phyloP scores from a whole-genome alignment of 2,797 vertebrate genomes.

The Kryptopterus vitreolus region DNA sequence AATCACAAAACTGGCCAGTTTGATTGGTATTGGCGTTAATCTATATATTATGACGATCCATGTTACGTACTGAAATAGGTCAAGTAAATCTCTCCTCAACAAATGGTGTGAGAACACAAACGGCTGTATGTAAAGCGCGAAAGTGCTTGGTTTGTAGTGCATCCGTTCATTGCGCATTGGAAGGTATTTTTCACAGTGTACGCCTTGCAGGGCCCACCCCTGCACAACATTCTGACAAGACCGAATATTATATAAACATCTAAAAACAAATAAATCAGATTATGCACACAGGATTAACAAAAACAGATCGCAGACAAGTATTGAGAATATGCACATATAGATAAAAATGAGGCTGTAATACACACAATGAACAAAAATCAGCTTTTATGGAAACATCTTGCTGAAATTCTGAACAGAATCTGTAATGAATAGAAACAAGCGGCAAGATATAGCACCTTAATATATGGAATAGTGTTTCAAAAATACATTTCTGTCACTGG shows the following conservation, averaged over 20 bases:
- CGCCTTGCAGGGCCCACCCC: slow-evolving; percentile 45
- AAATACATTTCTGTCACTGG: too few relatives aligned
- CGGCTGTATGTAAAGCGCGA: slow-evolving; percentile 11
- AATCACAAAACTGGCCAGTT: background rate
- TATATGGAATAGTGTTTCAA: background rate
- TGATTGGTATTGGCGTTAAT: background rate
- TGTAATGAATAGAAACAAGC: background rate
- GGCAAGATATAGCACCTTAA: background rate
- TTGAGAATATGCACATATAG: background rate
- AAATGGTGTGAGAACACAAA: slow-evolving; percentile 30
- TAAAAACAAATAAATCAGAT: slow-evolving; percentile 59
- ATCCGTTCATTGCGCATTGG: slow-evolving; percentile 37
- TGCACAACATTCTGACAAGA: slow-evolving; percentile 33
- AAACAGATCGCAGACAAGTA: slow-evolving; percentile 43
- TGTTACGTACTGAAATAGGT: background rate
- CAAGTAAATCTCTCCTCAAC: slow-evolving; percentile 18
- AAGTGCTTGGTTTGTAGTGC: slow-evolving; percentile 21
- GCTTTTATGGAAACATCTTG: background rate
- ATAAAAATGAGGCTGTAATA: background rate
- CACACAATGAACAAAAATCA: background rate
- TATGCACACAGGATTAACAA: slow-evolving; percentile 52
- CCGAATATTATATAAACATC: slow-evolving; percentile 58
- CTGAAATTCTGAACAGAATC: background rate
- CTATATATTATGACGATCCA: slow-evolving; percentile 12
- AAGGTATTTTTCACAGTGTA: slow-evolving; percentile 52